A percentile compares a stretch with the other conserved stretches of the same genome.
Conservation (phyloP, 35 echinoderm and acorn worm genomes). For the Amphiura filiformis region DNA sequence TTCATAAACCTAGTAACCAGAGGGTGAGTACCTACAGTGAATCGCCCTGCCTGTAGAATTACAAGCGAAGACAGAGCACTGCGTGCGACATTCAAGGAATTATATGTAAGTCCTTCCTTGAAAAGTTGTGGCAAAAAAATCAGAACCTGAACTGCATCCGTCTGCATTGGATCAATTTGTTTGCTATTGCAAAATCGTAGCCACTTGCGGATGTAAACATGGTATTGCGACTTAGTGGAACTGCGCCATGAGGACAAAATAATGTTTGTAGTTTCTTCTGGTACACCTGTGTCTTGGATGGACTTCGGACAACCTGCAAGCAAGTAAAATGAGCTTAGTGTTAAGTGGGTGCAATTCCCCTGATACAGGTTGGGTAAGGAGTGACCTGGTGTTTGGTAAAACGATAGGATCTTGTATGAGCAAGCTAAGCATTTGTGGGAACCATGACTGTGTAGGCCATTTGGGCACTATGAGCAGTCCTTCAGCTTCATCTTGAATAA, state of each 20-base stretch:
- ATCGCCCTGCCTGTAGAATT: background rate
- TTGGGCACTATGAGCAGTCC: constrained; percentile 67
- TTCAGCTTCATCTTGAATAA: constrained; percentile 37
- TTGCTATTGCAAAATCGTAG: constrained; percentile 43
- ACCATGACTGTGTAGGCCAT: constrained; percentile 89
- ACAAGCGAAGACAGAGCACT: constrained; percentile 53
- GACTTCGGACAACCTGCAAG: constrained; percentile 65
- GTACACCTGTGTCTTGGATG: constrained; percentile 34
- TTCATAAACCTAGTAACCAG: constrained; percentile 51
- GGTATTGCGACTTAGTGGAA: constrained; percentile 54
- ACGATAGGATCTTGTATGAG: constrained; percentile 11
- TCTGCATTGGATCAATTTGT: constrained; percentile 37
- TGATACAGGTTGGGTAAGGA: constrained; percentile 26
- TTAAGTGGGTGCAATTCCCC: constrained; percentile 12
- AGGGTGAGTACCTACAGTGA: constrained; percentile 42
- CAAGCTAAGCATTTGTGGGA: constrained; percentile 44
- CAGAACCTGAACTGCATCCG: constrained; percentile 13
- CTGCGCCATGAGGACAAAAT: constrained; percentile 67
- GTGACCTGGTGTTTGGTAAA: background rate
- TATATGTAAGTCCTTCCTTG: constrained; percentile 29
- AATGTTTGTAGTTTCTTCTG: constrained; percentile 38
- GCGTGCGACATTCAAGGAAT: constrained; percentile 55
- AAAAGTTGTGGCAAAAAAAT: constrained; percentile 20
- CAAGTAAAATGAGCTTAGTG: constrained; percentile 40
- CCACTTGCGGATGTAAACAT: constrained; percentile 51